Evolutionary conservation across 2,888 invertebrate genomes (phyloP).

Genomic region (Dastarcus helophoroides): DNA sequence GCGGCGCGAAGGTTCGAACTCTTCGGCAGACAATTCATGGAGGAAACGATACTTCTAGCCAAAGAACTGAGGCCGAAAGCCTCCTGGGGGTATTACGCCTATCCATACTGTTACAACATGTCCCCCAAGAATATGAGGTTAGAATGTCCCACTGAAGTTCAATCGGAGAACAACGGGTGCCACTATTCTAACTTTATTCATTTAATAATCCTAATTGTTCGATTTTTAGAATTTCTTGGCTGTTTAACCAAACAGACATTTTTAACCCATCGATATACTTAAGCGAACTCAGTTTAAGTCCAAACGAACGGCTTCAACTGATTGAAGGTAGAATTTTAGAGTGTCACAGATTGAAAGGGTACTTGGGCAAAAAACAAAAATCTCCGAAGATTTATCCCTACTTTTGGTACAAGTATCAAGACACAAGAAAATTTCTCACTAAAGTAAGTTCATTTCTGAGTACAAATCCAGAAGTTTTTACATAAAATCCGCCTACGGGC

Average conservation of each 20-base stretch:
- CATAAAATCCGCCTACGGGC: too few relatives aligned
- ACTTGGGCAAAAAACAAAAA: conserved; percentile 23
- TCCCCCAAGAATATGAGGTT: conserved; percentile 39
- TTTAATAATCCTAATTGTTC: background rate
- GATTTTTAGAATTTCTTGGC: conserved; percentile 51
- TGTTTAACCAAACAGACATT: conserved; percentile 52
- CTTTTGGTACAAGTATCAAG: conserved; percentile 61
- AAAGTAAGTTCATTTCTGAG: conserved; percentile 39
- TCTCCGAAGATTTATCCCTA: conserved; percentile 48
- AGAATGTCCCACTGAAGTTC: conserved; percentile 44
- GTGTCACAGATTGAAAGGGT: conserved; percentile 41
- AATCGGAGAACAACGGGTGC: conserved; percentile 55
- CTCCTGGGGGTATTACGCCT: conserved; percentile 75
- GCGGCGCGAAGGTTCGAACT: conserved; percentile 52
- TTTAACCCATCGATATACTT: conserved; percentile 67
- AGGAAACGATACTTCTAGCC: conserved; percentile 50
- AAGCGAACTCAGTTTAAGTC: conserved; percentile 36
- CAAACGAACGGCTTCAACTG: conserved; percentile 42
- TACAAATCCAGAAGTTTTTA: too few relatives aligned
- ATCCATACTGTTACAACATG: conserved; percentile 72
- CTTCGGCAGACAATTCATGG: conserved; percentile 51
- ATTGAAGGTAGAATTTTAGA: conserved; percentile 55
- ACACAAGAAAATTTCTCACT: conserved; percentile 44
- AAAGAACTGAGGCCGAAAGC: conserved; percentile 54
- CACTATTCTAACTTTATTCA: background rate